A percentile compares a stretch with the other conserved stretches of the same genome.
Evolutionary conservation across 2,888 invertebrate genomes (phyloP).

Genomic region (Drosophila bunnanda): DNA sequence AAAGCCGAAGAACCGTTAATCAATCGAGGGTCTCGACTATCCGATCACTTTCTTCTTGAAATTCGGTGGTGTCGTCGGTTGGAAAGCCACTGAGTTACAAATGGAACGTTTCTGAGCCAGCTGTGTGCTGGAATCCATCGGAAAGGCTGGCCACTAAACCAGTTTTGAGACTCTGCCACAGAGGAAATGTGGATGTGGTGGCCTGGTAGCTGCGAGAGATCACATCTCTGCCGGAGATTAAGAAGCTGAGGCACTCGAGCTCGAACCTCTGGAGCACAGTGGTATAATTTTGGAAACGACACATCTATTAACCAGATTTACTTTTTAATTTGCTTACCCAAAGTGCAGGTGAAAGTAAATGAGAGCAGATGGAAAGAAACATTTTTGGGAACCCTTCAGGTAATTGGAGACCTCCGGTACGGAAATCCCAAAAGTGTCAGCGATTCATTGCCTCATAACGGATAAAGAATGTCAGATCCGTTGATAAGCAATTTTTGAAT

Average conservation of each 20-base stretch:
- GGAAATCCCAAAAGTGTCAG: background rate
- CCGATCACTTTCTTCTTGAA: conserved; percentile 51
- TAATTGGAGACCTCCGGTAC: conserved; percentile 6
- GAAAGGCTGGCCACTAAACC: conserved; percentile 50
- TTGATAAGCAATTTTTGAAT: conserved; percentile 10
- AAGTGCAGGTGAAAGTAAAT: conserved; percentile 39
- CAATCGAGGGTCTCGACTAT: conserved; percentile 35
- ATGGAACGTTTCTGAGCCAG: conserved; percentile 55
- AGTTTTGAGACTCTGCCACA: conserved; percentile 54
- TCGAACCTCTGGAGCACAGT: conserved; percentile 25
- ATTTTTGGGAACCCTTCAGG: conserved; percentile 1
- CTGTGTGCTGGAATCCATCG: conserved; percentile 36
- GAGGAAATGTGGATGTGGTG: conserved; percentile 41
- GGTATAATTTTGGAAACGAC: conserved; percentile 14
- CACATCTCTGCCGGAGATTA: conserved; percentile 18
- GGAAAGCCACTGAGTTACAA: conserved; percentile 46
- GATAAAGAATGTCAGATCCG: conserved; percentile 21
- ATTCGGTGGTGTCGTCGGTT: conserved; percentile 31
- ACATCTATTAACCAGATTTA: conserved; percentile 21
- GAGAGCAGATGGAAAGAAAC: background rate
- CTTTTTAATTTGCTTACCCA: conserved; percentile 23
- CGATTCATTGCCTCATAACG: conserved; percentile 7
- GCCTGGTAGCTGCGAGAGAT: conserved; percentile 23
- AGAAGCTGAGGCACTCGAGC: conserved; percentile 10
- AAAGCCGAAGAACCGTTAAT: conserved; percentile 39